These are phyloP conservation scores for Odontocerum albicorne DNA, from an alignment of 2,888 invertebrate species.

Conservation along the genomic window DNA sequence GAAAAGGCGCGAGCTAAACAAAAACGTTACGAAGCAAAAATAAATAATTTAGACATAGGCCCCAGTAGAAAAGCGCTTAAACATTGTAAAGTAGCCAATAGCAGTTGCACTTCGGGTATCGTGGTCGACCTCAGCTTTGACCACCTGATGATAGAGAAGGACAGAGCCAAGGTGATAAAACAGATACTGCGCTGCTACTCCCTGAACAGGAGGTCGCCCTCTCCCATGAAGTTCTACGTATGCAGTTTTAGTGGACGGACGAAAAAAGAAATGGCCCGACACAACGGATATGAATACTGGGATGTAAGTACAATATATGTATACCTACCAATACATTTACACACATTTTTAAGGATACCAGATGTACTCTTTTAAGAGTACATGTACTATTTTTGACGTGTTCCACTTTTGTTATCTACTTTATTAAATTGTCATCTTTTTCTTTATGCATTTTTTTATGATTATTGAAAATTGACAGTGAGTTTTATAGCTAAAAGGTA, in stretches of 20 bases:
- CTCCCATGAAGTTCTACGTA: constrained; percentile 82
- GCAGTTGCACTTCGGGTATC: constrained; percentile 69
- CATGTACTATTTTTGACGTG: no score
- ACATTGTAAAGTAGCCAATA: constrained; percentile 67
- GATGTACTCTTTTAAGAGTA: no score
- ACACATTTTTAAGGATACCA: no score
- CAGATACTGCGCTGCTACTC: constrained; percentile 91
- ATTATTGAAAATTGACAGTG: no score
- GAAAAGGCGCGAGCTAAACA: constrained; percentile 73
- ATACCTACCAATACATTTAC: no score
- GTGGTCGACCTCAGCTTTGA: constrained; percentile 92
- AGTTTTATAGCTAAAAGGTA: no score
- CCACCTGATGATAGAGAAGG: constrained; percentile 86
- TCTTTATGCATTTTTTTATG: no score
- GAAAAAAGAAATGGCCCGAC: constrained; percentile 72
- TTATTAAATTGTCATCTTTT: no score
- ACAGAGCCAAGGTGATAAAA: constrained; percentile 85
- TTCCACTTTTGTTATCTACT: no score
- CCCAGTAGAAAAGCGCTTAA: constrained; percentile 82
- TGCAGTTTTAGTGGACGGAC: constrained; percentile 78
- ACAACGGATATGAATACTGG: constrained; percentile 91
- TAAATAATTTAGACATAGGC: constrained; percentile 70
- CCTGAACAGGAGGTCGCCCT: constrained; percentile 76
- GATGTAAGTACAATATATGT: constrained; percentile 70
- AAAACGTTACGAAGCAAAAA: constrained; percentile 68